Base-by-base conservation (phyloP, 2,888 invertebrate species). In the Scelioninae gen. 2 region DNA sequence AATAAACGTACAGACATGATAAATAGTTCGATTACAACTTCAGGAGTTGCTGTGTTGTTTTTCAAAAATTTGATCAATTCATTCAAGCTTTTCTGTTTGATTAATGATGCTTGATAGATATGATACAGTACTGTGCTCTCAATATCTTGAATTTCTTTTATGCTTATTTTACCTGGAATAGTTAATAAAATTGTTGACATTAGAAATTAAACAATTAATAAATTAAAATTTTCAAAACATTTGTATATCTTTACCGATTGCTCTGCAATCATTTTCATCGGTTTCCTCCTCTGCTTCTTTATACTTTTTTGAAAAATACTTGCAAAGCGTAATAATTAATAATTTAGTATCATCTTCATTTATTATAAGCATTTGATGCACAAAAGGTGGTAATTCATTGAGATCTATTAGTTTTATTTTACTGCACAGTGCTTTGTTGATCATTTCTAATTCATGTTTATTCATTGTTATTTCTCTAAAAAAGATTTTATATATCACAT, bases 311-410 rank as follows among this genome's bases (percentile, higher is more conserved):
- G 86, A 79, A 77, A 90, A 90, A 79, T 89, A 90, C 75, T 87
- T 87, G 13, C 87, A 86, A 13, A 90, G 79, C 0, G 87, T 86
- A 39, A 88, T 81, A 33, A 90, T 82, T 0, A 90, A 84, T 60
- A 87, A 83, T 81, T 86, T 73, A 72, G 85, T 76, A 76, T 87
- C 87, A 57, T 87, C 84, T 58, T 86, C 83, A 77, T 90, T 90
- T 37, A 92, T 85, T 61, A 87, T 89, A n/a, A 93, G 83, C 48
- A 92, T 81, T 78, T 93, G 92, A 84, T 92, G 91, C 0, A 91
- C 88, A 25, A 93, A 86, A 0, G 92, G 89, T 0, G 93, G 93
- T 22, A 93, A 79, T 76, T 91, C 90, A 69, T 91, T 90, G 0
- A 91, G 88, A 3, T 89, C 87, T 57, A 91, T 81, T 9, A 10